phyloP scores from a whole-genome alignment of 2,888 invertebrate species.

The Acrobasis suavella region DNA sequence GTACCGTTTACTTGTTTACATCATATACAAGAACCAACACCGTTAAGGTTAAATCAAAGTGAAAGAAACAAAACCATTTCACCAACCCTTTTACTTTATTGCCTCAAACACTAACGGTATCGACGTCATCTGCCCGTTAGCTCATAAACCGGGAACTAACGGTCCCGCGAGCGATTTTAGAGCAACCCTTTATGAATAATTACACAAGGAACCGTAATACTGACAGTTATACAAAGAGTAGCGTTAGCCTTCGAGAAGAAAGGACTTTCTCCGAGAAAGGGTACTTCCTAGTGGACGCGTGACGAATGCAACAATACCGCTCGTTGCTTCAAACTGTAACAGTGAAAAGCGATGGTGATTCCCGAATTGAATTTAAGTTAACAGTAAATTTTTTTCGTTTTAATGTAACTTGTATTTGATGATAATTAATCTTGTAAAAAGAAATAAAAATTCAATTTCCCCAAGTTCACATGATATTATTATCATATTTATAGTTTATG shows the following conservation, averaged over 20 bases:
- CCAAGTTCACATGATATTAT: too few relatives aligned
- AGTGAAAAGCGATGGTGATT: conserved; percentile 3
- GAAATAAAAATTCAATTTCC: too few relatives aligned
- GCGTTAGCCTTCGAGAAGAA: conserved; percentile 70
- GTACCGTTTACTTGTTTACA: background rate
- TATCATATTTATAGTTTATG: too few relatives aligned
- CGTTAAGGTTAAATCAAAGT: conserved; percentile 4
- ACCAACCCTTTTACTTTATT: conserved; percentile 45
- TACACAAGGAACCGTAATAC: conserved; percentile 76
- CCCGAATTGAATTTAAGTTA: too few relatives aligned
- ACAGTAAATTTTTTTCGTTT: too few relatives aligned
- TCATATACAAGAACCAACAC: conserved; percentile 13
- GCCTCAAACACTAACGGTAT: conserved; percentile 55
- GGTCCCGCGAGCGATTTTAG: conserved; percentile 69
- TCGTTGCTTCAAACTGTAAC: conserved; percentile 36
- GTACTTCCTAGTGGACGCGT: conserved; percentile 62
- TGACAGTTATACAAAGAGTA: conserved; percentile 69
- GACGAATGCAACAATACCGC: conserved; percentile 52
- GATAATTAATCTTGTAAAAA: too few relatives aligned
- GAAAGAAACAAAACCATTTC: conserved; percentile 32
- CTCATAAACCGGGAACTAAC: conserved; percentile 60
- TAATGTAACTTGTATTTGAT: too few relatives aligned
- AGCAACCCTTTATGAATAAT: conserved; percentile 77
- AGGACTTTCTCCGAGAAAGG: conserved; percentile 74
- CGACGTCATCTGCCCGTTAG: conserved; percentile 45